These are phyloP conservation scores for Corythaixoides concolor DNA, from an alignment of 2,113 vertebrate species.

Conservation along the genomic window DNA sequence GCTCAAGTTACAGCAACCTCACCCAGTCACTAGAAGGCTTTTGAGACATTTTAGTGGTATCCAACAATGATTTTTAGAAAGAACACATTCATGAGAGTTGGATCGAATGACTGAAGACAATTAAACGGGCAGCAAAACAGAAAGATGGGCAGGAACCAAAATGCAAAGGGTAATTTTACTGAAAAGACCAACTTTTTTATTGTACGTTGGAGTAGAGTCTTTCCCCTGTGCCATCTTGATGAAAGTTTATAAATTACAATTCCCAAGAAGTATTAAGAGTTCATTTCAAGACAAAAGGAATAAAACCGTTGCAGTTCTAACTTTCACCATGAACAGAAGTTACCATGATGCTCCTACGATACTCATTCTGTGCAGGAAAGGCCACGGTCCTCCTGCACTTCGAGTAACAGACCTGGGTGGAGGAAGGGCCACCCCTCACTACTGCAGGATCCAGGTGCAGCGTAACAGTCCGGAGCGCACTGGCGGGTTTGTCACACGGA, in stretches of 20 bases:
- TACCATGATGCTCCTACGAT: constrained; percentile 7
- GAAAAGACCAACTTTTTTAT: constrained; percentile 66
- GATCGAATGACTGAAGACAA: neutral
- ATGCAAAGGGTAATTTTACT: constrained; percentile 46
- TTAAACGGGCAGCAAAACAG: neutral
- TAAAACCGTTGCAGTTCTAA: constrained; percentile 28
- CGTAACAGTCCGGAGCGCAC: neutral
- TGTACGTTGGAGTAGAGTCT: constrained; percentile 41
- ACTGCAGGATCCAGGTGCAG: neutral
- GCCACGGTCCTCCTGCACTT: neutral
- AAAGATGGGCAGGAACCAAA: constrained; percentile 55
- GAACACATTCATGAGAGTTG: neutral
- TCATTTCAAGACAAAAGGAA: constrained; percentile 49
- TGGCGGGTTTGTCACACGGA: neutral
- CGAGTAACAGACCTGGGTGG: neutral
- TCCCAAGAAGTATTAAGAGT: constrained; percentile 32
- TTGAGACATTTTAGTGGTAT: neutral
- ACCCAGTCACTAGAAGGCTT: neutral
- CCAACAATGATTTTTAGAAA: neutral
- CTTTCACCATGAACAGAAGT: constrained; percentile 20
- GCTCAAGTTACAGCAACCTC: neutral
- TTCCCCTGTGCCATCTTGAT: constrained; percentile 31
- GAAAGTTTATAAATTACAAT: constrained; percentile 68
- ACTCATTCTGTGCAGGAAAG: neutral
- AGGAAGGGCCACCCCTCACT: neutral